Evolutionary conservation across 2,113 vertebrate genomes (phyloP), one percentile per base, ranked within the genome.

Genomic region (Puffinus mauretanicus): DNA sequence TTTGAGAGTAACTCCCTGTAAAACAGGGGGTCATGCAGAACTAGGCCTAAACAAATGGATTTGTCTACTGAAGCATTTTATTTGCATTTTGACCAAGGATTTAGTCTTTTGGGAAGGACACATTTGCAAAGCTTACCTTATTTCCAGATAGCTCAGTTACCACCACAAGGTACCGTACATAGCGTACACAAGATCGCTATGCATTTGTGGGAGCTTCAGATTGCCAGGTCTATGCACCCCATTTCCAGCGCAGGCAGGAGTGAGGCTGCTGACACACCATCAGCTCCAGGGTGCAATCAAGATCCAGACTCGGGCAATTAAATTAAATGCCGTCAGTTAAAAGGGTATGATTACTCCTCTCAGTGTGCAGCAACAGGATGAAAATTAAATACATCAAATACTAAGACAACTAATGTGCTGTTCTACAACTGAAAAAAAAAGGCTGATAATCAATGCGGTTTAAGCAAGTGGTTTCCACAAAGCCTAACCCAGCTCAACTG

Each of bases 171-270:
- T 32, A 70, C 42, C 2, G 1, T 26, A 21, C 8, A 40, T 40
- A 40, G 40, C 40, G 40, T 7, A 9, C 14, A 57, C 17, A 54
- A 51, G 34, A 66, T 8, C 1, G 0, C 17, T 13, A 9, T 4
- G 25, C 13, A 24, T 67, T 40, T 82, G 36, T 1, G 2, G 36
- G 16, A 52, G 2, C 8, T 82, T 78, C 52, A 61, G 15, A 40
- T 4, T 40, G 51, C n/a, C 73, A 55, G 26, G 17, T 55, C 29
- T 58, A 3, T 0, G 1, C 27, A 34, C 19, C 9, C 30, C 1
- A 0, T 16, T 88, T 65, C n/a, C 40, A 61, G 29, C 15, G 66
- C 3, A 51, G 10, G 18, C 20, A 71, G 46, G 21, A 61, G 5
- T 1, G 25, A 66, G 21, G 13, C 13, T 57, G 16, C 36, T 32